Base-by-base conservation (phyloP, 2,797 vertebrate species). In the Galaxias olidus region DNA sequence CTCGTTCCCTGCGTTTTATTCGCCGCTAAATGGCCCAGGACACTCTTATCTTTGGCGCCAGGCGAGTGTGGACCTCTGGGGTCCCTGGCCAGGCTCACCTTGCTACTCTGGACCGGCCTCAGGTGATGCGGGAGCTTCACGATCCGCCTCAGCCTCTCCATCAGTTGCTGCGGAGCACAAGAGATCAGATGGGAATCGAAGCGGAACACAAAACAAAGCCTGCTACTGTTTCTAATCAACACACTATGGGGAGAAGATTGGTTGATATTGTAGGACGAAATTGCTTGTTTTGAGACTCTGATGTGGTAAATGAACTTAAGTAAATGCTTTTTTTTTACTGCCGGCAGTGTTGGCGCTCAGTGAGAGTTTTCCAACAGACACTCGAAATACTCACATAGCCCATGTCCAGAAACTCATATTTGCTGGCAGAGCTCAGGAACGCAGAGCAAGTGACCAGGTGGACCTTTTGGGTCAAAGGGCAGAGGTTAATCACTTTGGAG, bases 361-460 rank as follows among this genome's bases (percentile, higher is more conserved):
- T 13, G 10, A n/a, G 4, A 14, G 6, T 59, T 6, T 14, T 48
- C 18, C 44, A 46, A 6, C 13, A 14, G 4, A 59, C 30, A 10
- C 6, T 1, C 4, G 15, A 18, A n/a, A n/a, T 74, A 95, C 95
- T 96, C 89, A 97, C 96, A 0, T 96, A 95, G 61, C 95, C 94
- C 86, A 97, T 91, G 74, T 96, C 95, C 82, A 97, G 81, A 78
- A 98, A 96, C 77, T 97, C 95, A 0, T 93, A 95, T 86, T 95
- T 97, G 90, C 93, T 98, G 65, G 96, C 96, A 0, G 93, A 93
- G 86, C 91, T 94, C 81, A 95, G 92, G 80, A 97, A 96, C 8
- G 95, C 93, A 0, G 95, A 97, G 68, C 94, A 96, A 68, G 94
- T 95, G 73, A 96, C 94, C 50, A 97, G 90, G 63, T 97, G 95